phyloP scores from a whole-genome alignment of 2,113 vertebrate species.

The Mystacornis crossleyi region DNA sequence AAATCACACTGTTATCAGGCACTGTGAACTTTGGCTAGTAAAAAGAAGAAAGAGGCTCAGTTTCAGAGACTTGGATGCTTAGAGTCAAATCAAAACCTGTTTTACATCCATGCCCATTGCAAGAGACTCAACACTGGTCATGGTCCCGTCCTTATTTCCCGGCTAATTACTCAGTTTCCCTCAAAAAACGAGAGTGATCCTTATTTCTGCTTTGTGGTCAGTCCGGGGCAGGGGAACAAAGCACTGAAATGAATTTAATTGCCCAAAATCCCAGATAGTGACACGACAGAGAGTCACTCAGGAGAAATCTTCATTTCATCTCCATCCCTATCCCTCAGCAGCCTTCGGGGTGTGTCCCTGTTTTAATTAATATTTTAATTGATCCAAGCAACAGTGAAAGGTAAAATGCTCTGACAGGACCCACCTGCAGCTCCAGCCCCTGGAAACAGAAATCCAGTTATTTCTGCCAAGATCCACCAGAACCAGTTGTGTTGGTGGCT shows the following conservation, averaged over 20 bases:
- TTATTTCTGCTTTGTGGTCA: background rate
- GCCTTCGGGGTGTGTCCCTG: background rate
- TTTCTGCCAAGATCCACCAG: background rate
- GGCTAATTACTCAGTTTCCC: background rate
- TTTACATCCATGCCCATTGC: background rate
- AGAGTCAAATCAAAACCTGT: background rate
- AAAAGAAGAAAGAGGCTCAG: background rate
- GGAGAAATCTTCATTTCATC: background rate
- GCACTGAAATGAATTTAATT: background rate
- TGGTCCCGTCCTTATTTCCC: background rate
- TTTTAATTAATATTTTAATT: background rate
- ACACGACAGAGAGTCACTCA: background rate
- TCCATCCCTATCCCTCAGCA: background rate
- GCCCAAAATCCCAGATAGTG: background rate
- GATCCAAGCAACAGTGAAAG: background rate
- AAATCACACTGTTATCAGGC: background rate
- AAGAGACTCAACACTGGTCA: background rate
- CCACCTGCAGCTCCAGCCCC: background rate
- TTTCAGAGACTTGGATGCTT: background rate
- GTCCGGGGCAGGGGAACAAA: background rate
- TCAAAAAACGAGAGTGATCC: rapidly evolving
- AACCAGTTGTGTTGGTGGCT: background rate
- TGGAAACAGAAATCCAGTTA: background rate
- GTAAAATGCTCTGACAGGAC: background rate
- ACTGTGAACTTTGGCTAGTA: background rate